A percentile compares a stretch with the other conserved stretches of the same genome.
Conservation (phyloP, 2,113 vertebrate species). For the Sapayoa aenigma region DNA sequence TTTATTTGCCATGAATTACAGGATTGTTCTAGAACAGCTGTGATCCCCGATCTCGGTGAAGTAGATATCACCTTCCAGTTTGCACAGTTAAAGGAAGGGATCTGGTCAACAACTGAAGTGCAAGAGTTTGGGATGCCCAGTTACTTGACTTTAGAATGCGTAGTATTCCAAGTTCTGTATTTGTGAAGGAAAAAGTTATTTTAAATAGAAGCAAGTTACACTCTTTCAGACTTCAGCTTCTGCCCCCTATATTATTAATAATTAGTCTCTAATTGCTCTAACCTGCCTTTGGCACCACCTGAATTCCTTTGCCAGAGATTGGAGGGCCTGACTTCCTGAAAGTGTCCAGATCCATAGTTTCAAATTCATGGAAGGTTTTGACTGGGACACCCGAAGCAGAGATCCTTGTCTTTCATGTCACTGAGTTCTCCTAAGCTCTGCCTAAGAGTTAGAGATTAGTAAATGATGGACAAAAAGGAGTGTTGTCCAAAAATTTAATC, state of each 20-base stretch:
- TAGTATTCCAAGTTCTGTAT: neutral
- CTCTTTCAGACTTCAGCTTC: neutral
- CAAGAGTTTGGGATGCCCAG: neutral
- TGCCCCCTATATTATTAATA: neutral
- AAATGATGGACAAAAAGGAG: neutral
- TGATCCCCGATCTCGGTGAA: neutral
- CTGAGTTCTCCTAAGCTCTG: neutral
- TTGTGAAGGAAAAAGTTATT: neutral
- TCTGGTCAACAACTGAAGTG: neutral
- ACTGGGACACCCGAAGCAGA: neutral
- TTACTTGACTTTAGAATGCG: neutral
- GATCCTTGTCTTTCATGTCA: neutral
- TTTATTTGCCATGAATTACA: neutral
- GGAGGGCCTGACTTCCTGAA: neutral
- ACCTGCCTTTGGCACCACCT: neutral
- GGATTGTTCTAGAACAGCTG: neutral
- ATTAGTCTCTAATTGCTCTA: neutral
- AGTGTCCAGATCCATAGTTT: neutral
- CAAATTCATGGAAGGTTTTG: neutral
- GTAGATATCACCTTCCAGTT: neutral
- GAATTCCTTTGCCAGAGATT: neutral
- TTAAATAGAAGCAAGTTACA: neutral
- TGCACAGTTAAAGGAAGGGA: neutral
- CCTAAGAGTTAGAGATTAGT: neutral
- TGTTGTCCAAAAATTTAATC: neutral